A percentile compares a stretch with the other conserved stretches of the same genome.
phyloP scores from a whole-genome alignment of 2,888 invertebrate genomes.

The Tenthredo mesomela region DNA sequence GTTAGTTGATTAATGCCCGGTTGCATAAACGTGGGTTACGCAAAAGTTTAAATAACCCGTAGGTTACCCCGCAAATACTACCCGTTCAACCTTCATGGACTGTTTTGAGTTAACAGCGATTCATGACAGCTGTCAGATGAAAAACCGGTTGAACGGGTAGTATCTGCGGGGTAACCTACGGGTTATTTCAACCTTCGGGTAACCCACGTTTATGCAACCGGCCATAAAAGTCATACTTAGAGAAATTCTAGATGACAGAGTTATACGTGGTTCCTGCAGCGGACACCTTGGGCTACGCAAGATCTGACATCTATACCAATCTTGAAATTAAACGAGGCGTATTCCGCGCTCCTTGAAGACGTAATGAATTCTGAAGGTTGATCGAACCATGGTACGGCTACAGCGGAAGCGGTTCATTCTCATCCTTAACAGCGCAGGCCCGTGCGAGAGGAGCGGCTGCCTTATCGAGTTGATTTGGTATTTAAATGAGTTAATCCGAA shows the following conservation, averaged over 20 bases:
- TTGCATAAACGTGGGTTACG: too few relatives aligned
- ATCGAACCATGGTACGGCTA: conserved; percentile 14
- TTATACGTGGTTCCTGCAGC: background rate
- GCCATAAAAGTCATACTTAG: background rate
- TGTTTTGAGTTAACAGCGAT: too few relatives aligned
- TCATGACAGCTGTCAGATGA: too few relatives aligned
- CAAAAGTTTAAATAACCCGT: too few relatives aligned
- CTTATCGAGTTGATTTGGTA: conserved; percentile 45
- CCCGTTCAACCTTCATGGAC: too few relatives aligned
- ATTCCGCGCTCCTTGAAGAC: background rate
- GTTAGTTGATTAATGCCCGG: background rate
- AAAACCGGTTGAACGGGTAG: too few relatives aligned
- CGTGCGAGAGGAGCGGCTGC: background rate
- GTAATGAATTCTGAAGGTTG: conserved; percentile 31
- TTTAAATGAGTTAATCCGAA: conserved; percentile 50
- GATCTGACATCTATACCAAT: background rate
- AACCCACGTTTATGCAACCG: too few relatives aligned
- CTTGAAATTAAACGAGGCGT: conserved; percentile 12
- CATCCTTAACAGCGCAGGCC: background rate
- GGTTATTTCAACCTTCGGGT: too few relatives aligned
- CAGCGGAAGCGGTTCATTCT: background rate
- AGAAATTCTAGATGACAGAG: background rate
- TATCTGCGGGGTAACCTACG: too few relatives aligned
- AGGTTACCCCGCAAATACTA: too few relatives aligned
- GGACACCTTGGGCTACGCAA: background rate